Evolutionary conservation across 2,888 invertebrate species (phyloP).

Genomic region (Polydrusus pterygomalis): DNA sequence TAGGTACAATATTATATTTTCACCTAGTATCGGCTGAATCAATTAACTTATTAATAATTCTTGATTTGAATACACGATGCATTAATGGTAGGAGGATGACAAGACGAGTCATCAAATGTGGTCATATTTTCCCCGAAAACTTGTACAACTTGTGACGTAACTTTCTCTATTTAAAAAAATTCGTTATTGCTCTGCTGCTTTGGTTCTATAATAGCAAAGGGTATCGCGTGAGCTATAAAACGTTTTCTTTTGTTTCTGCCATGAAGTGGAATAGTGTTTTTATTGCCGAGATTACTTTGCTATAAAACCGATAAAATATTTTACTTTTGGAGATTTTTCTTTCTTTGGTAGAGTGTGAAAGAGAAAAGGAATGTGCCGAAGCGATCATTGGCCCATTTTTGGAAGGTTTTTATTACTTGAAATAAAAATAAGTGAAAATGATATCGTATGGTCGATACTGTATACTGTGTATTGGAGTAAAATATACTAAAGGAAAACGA

Average conservation of each 20-base stretch:
- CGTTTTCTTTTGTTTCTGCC: slow-evolving; percentile 28
- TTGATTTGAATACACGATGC: too few species aligned
- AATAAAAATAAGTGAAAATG: neutral
- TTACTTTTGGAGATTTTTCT: slow-evolving; percentile 14
- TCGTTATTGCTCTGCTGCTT: neutral
- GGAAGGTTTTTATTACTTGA: neutral
- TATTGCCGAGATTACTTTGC: slow-evolving; percentile 28
- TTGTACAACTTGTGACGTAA: neutral
- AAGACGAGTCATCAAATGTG: neutral
- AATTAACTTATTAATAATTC: too few species aligned
- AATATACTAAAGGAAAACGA: too few species aligned
- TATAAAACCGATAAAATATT: slow-evolving; percentile 27
- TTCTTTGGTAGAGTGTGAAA: neutral
- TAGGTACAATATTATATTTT: too few species aligned
- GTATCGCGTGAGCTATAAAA: slow-evolving; percentile 32
- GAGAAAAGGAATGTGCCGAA: neutral
- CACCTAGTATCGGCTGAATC: too few species aligned
- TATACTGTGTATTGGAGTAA: too few species aligned
- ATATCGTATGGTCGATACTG: neutral
- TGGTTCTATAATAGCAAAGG: slow-evolving; percentile 3
- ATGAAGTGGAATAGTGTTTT: slow-evolving; percentile 34
- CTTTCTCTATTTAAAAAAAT: neutral
- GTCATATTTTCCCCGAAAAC: neutral
- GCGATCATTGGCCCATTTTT: neutral
- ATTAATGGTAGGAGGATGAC: too few species aligned